These are phyloP conservation scores for Bos javanicus DNA, from an alignment of 2,113 vertebrate genomes.

Conservation along the genomic window DNA sequence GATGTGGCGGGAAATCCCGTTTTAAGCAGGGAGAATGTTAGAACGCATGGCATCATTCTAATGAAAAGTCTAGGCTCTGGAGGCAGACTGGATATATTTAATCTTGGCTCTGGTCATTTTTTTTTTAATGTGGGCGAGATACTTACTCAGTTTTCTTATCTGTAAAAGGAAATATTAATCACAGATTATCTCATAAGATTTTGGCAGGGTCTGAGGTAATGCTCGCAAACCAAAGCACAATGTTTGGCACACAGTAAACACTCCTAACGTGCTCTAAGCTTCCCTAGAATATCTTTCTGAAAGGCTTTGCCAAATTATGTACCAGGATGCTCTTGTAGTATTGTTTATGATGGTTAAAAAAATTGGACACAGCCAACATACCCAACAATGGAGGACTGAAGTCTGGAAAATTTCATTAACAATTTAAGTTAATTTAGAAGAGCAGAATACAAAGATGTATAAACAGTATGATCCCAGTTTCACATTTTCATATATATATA, in stretches of 20 bases:
- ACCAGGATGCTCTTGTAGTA: neutral
- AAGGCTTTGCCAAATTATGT: neutral
- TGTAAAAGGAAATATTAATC: neutral
- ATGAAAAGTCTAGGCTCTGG: neutral
- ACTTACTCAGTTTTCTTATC: neutral
- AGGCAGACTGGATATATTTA: neutral
- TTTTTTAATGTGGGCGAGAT: neutral
- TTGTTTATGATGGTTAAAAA: slow-evolving; percentile 2
- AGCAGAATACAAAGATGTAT: neutral
- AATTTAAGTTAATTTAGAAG: slow-evolving; percentile 4
- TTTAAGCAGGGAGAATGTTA: neutral
- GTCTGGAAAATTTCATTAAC: neutral
- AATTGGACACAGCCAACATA: neutral
- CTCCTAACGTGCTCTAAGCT: neutral
- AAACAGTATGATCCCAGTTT: neutral
- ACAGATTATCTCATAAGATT: neutral
- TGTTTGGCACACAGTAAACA: neutral
- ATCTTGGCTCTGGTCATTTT: neutral
- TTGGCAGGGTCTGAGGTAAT: neutral
- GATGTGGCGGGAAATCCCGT: neutral
- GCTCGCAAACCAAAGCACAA: neutral
- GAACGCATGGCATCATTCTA: neutral
- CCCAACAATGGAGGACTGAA: neutral
- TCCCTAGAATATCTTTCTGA: neutral
- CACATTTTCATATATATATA: neutral